Conservation (phyloP, 2,888 invertebrate species). For the Spatulosminthurus flaviceps region DNA sequence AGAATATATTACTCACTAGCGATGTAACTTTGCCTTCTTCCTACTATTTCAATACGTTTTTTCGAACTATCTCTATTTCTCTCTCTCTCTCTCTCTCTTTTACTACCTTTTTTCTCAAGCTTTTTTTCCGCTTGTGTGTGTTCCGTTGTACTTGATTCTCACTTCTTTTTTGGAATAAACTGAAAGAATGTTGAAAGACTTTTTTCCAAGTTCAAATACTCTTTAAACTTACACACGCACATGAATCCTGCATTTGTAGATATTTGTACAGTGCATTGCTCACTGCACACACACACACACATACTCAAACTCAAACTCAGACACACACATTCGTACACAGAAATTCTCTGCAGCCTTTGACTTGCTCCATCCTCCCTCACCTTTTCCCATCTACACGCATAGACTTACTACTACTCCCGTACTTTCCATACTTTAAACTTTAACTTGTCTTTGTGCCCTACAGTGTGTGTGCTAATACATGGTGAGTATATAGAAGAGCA, state of each 20-base stretch:
- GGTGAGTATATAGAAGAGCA: not conserved
- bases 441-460: conserved; percentile 2
- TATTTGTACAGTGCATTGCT: not conserved
- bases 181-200: conserved; percentile 5
- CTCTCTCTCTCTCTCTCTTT: not conserved
- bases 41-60: not conserved
- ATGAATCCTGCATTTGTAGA: not conserved
- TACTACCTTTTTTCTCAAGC: conserved; percentile 23
- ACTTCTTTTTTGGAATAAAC: conserved; percentile 25
- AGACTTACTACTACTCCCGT: too few species aligned
- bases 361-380: not conserved
- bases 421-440: conserved; percentile 1
- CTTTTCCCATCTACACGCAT: not conserved
- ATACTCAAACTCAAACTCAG: too few species aligned
- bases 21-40: not conserved
- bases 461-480: too few species aligned
- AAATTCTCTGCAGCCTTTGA: too few species aligned
- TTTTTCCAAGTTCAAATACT: conserved; percentile 6
- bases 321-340: too few species aligned
- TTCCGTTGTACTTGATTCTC: conserved; percentile 10
- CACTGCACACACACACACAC: too few species aligned
- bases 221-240: not conserved
- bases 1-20: not conserved
- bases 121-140: conserved; percentile 30
- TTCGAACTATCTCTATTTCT: not conserved